Conservation (phyloP, 92 coral and sea anemone species). For the Actinernus sp. region DNA sequence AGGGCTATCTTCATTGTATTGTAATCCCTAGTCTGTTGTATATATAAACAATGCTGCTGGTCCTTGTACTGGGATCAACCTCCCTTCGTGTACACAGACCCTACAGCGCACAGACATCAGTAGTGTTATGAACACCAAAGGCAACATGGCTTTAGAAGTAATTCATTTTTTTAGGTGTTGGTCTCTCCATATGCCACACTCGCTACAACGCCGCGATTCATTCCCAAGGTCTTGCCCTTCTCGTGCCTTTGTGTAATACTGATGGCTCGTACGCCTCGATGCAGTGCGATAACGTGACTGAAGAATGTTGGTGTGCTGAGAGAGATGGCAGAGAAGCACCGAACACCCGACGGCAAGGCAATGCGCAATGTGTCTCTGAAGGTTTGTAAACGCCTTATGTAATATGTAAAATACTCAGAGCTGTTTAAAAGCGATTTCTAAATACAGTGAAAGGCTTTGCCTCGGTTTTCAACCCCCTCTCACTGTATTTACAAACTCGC, state of each 20-base stretch:
- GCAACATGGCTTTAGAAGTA: background rate
- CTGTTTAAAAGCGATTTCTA: no score
- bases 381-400: no score
- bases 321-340: constrained; percentile 36
- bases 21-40: no score
- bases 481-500: no score
- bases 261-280: constrained; percentile 59
- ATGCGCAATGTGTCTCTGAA: constrained; percentile 47
- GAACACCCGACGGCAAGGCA: constrained; percentile 60
- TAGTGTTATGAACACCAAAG: no score
- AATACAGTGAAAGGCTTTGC: no score
- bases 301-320: constrained; percentile 82
- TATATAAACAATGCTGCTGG: no score
- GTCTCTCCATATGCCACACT: constrained; percentile 52
- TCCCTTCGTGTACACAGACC: no score
- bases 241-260: constrained; percentile 47
- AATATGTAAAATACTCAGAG: background rate
- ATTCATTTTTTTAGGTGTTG: constrained; percentile 4
- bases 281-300: constrained; percentile 59
- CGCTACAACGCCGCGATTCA: constrained; percentile 50
- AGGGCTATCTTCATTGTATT: no score
- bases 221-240: constrained; percentile 9
- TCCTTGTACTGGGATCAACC: no score
- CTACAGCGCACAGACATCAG: no score
- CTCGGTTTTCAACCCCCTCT: no score